Conservation (phyloP, 2,797 vertebrate genomes). For the Ciconia nigra region DNA sequence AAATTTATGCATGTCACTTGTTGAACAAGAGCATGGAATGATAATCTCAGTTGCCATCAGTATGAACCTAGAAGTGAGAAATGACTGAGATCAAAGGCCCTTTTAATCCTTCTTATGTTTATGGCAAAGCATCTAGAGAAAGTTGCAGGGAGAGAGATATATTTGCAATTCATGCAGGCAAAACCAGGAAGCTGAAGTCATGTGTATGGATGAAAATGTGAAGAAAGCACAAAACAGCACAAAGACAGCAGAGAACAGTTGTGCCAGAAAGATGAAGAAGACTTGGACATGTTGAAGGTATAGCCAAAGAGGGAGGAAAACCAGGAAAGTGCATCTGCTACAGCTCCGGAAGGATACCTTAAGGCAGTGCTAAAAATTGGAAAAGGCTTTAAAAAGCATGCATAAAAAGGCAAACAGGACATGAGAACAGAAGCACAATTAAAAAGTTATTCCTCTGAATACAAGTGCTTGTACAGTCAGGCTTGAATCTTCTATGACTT, state of each 20-base stretch:
- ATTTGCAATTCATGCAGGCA: background rate
- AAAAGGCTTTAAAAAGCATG: background rate
- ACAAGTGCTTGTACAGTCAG: background rate
- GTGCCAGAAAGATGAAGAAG: background rate
- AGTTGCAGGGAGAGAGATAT: background rate
- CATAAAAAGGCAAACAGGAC: background rate
- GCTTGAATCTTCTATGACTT: background rate
- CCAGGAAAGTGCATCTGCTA: background rate
- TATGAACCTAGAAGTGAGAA: background rate
- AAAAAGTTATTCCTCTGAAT: background rate
- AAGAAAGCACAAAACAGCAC: background rate
- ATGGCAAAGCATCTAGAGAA: background rate
- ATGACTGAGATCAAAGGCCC: background rate
- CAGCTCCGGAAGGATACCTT: background rate
- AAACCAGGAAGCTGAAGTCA: background rate
- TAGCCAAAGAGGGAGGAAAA: background rate
- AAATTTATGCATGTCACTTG: background rate
- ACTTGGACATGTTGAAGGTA: background rate
- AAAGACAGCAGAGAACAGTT: background rate
- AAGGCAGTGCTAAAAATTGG: background rate
- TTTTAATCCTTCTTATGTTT: background rate
- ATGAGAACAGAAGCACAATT: background rate
- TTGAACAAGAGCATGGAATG: background rate
- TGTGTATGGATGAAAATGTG: background rate
- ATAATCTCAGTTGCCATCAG: background rate